Percentiles rank a stretch among this genome's conserved stretches.
Evolutionary conservation across 2,113 vertebrate species (phyloP).

Genomic region (Macrotus californicus): DNA sequence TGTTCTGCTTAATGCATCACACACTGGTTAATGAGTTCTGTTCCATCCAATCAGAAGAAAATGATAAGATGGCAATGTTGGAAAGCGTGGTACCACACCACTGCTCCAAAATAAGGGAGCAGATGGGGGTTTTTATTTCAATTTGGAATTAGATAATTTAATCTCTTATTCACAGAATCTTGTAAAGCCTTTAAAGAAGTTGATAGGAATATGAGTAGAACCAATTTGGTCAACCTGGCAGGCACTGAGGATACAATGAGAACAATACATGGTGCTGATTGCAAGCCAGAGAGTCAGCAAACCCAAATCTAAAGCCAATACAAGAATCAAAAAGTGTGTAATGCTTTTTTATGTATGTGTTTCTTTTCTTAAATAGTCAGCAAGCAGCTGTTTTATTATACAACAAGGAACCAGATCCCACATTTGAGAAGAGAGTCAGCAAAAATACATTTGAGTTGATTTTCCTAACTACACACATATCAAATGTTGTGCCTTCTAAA

Average conservation of each 20-base stretch:
- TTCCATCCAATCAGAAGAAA: neutral
- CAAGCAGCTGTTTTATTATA: conserved; percentile 39
- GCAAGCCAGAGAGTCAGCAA: neutral
- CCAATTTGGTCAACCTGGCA: neutral
- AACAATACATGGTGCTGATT: neutral
- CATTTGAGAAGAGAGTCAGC: neutral
- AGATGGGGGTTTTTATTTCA: conserved; percentile 16
- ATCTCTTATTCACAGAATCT: neutral
- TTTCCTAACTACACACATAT: neutral
- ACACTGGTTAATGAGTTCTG: neutral
- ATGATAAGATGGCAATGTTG: neutral
- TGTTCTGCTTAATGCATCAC: neutral
- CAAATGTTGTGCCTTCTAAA: neutral
- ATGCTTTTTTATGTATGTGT: neutral
- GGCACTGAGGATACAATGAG: neutral
- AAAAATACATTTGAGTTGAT: conserved; percentile 15
- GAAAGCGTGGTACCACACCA: neutral
- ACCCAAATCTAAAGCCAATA: neutral
- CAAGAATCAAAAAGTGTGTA: neutral
- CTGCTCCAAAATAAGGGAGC: neutral
- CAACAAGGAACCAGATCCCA: neutral
- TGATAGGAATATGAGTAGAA: neutral
- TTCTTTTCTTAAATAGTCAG: neutral
- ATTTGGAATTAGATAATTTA: conserved; percentile 8
- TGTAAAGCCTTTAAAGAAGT: conserved; percentile 3